Evolutionary conservation across 2,888 invertebrate species (phyloP), one percentile per base, ranked within the genome.

Genomic region (Salticus scenicus): DNA sequence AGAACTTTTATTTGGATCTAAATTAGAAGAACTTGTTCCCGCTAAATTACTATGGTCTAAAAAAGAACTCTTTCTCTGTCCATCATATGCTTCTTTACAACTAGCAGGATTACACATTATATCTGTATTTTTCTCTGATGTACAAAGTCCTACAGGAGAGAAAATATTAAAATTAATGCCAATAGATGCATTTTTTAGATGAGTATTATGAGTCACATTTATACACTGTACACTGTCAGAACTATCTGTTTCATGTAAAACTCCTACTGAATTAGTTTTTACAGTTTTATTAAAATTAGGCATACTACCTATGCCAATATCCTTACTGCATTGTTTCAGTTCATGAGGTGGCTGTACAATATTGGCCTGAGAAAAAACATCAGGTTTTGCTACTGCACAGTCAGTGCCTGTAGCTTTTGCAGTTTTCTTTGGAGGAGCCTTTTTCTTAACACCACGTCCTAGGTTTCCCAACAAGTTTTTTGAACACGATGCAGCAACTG

Each of bases 391-490:
- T 47, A 28, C 73, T 27, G 57, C 27, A 30, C 77, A 83, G 27
- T 74, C 57, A 8, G 66, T 27, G 14, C 71, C 78, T 41, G 37
- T 7, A 47, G 63, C 33, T 79, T 79, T 85, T 14, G 57, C 17
- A 33, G n/a, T 14, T n/a, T 85, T 85, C 31, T 81, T 86, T 10
- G 71, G 5, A 74, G 14, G 27, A 42, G 79, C 66, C 31, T 86
- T 86, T 74, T 85, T 85, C 31, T 85, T 85, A 74, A 85, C 84
- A 79, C 78, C 74, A 79, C 84, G 79, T 67, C 84, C 79, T 85
- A 79, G 63, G 64, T 79, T 79, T 79, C 84, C 84, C 63, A 74
- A 64, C 78, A 79, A 85, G 84, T 85, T 85, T 85, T 85, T 85
- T 85, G 84, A 85, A 85, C 78, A 70, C 20, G 73, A 24, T 28